These are phyloP conservation scores for Phaedon cochleariae DNA, from an alignment of 2,888 invertebrate genomes.

Conservation along the genomic window DNA sequence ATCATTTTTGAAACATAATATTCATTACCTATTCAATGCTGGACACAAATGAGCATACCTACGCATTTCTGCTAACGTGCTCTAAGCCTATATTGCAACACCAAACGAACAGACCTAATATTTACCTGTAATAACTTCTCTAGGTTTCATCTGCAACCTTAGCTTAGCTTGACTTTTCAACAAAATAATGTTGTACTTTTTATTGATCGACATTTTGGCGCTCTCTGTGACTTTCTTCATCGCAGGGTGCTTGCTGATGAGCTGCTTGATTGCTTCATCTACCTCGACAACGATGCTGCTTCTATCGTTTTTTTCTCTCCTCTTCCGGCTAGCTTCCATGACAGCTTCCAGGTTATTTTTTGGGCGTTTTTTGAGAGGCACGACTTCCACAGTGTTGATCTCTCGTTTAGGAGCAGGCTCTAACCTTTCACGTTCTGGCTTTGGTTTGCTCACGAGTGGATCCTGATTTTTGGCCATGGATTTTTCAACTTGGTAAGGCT, in stretches of 20 bases:
- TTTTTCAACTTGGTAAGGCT: conserved; percentile 20
- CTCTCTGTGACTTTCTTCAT: conserved; percentile 14
- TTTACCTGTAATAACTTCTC: conserved; percentile 3
- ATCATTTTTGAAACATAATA: too few species aligned
- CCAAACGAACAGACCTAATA: background rate
- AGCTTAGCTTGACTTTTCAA: conserved; percentile 19
- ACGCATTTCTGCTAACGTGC: too few species aligned
- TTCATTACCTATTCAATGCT: too few species aligned
- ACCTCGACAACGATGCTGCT: background rate
- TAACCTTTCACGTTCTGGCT: background rate
- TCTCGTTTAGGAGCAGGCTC: background rate
- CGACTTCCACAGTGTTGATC: background rate
- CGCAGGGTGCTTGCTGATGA: conserved; percentile 10
- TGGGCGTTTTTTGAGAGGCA: background rate
- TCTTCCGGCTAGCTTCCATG: background rate
- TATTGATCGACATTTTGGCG: conserved; percentile 35
- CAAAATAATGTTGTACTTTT: conserved; percentile 33
- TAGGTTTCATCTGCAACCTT: conserved; percentile 7
- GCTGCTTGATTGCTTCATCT: conserved; percentile 1
- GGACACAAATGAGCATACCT: too few species aligned
- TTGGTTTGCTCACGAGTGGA: background rate
- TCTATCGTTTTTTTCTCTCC: background rate
- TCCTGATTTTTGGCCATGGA: conserved; percentile 8
- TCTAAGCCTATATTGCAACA: too few species aligned
- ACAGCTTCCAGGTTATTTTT: conserved; percentile 1